Conservation (phyloP, 53 echinoderm and acorn worm genomes). For the Paelopatides confundens region DNA sequence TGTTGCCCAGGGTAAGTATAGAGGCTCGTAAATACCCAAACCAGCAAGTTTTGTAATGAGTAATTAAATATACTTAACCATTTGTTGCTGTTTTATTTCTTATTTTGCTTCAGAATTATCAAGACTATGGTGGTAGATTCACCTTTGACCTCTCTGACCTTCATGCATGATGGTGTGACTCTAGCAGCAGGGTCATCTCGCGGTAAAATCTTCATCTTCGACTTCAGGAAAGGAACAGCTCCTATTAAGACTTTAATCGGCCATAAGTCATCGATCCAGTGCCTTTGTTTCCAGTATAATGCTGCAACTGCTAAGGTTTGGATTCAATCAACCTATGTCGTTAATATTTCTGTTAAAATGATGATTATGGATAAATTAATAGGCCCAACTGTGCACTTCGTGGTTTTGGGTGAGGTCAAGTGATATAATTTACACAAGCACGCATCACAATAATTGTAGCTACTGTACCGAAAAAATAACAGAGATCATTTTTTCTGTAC, state of each 20-base stretch:
- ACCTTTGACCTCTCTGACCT: conserved; percentile 88
- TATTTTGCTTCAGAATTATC: conserved; percentile 63
- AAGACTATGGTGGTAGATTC: conserved; percentile 90
- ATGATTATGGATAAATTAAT: no score
- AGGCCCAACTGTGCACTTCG: no score
- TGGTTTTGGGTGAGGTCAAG: no score
- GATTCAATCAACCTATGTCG: background rate
- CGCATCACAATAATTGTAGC: no score
- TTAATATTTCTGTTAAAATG: no score
- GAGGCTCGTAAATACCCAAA: no score
- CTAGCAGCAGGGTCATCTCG: conserved; percentile 87
- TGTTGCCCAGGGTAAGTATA: no score
- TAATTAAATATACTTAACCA: no score
- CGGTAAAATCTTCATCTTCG: conserved; percentile 92
- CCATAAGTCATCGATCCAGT: conserved; percentile 93
- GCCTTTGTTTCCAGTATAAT: conserved; percentile 75
- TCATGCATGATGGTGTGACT: conserved; percentile 90
- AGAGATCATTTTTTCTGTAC: no score
- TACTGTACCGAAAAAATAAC: no score
- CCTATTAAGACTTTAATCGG: conserved; percentile 80
- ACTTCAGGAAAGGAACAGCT: conserved; percentile 82
- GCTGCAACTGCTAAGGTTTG: conserved; percentile 55
- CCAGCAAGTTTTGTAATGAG: no score
- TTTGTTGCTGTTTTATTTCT: background rate
- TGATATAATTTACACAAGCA: no score